These are phyloP conservation scores for Tringa solitaria DNA, from an alignment of 2,113 vertebrate genomes.

Conservation along the genomic window DNA sequence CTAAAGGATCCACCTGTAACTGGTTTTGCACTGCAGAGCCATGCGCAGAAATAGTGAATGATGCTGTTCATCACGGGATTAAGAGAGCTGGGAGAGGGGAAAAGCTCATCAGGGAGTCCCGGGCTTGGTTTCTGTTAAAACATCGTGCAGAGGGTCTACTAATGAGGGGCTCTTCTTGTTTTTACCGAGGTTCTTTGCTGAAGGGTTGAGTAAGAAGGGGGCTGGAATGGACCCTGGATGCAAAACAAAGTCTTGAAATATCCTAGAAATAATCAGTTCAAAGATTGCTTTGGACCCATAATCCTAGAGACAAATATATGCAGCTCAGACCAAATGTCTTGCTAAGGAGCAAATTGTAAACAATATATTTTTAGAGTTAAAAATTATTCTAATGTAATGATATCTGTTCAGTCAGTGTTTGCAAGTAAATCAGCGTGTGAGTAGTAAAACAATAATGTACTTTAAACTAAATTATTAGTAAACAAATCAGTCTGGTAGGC, in stretches of 20 bases:
- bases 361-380: conserved; percentile 45
- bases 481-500: conserved; percentile 66
- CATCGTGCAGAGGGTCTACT: neutral
- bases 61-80: neutral
- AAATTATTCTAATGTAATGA: conserved; percentile 54
- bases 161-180: neutral
- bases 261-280: neutral
- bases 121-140: neutral
- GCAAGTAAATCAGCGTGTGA: conserved; percentile 60
- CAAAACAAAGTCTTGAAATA: neutral
- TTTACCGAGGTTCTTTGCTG: neutral
- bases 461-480: conserved; percentile 69
- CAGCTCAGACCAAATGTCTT: neutral
- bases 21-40: neutral
- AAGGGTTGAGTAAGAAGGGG: neutral
- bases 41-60: neutral
- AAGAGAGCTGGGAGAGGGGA: neutral
- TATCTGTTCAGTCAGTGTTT: conserved; percentile 40
- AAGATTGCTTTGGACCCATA: neutral
- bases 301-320: neutral
- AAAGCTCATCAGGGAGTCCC: neutral
- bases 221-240: neutral
- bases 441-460: conserved; percentile 66
- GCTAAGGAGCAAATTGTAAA: conserved; percentile 24
- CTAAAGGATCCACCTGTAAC: neutral